A percentile compares a stretch with the other conserved stretches of the same genome.
phyloP scores from a whole-genome alignment of 2,888 invertebrate species.

The Holacanthella duospinosa region DNA sequence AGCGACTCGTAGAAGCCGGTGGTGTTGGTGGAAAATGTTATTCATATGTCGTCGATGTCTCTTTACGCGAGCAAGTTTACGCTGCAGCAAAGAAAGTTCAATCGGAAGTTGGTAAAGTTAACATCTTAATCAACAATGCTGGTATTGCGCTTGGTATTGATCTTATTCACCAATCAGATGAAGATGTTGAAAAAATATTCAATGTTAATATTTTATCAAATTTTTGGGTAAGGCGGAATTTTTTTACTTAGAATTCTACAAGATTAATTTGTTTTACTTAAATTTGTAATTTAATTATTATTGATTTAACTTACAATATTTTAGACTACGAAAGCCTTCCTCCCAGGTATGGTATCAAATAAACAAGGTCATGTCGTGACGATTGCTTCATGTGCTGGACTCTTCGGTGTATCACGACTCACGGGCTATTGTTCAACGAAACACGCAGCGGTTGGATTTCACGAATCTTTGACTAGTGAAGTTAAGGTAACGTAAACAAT shows the following conservation, averaged over 20 bases:
- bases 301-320: too few relatives aligned
- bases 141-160: slow-evolving; percentile 74
- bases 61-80: slow-evolving; percentile 59
- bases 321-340: slow-evolving; percentile 83
- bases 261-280: neutral
- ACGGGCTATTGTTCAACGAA: neutral
- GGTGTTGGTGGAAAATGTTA: slow-evolving; percentile 57
- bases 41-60: slow-evolving; percentile 69
- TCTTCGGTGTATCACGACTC: neutral
- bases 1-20: slow-evolving; percentile 49
- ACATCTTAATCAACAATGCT: slow-evolving; percentile 80
- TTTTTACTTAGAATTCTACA: neutral
- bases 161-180: slow-evolving; percentile 64
- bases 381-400: slow-evolving; percentile 50
- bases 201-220: slow-evolving; percentile 80
- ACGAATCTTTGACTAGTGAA: neutral
- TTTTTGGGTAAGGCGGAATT: slow-evolving; percentile 65
- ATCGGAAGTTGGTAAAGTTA: slow-evolving; percentile 52
- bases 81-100: slow-evolving; percentile 60
- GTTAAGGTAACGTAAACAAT: neutral
- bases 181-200: slow-evolving; percentile 72
- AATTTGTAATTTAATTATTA: slow-evolving; percentile 13
- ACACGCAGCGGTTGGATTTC: slow-evolving; percentile 4
- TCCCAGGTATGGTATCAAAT: slow-evolving; percentile 75
- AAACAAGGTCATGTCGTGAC: slow-evolving; percentile 86